Evolutionary conservation across 2,797 vertebrate genomes (phyloP).

Genomic region (Macrochelys suwanniensis): DNA sequence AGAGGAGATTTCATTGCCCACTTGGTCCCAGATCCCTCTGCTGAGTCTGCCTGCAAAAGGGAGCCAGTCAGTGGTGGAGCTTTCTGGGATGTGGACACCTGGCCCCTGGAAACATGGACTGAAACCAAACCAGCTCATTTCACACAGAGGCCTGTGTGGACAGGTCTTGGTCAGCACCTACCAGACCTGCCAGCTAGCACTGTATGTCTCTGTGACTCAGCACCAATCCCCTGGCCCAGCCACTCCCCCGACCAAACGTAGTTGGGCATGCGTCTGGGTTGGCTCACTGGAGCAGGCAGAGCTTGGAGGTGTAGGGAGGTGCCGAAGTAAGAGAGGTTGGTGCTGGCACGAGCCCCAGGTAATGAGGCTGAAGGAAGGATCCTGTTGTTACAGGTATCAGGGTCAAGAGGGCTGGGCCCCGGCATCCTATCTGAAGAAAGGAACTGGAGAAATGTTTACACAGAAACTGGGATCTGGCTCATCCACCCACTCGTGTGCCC

Average conservation of each 20-base stretch:
- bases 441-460: conserved; percentile 84
- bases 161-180: not conserved
- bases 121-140: fast-evolving
- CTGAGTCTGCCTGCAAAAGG: not conserved
- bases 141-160: not conserved
- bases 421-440: conserved; percentile 95
- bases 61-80: fast-evolving
- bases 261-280: fast-evolving
- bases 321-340: not conserved
- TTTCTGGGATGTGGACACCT: not conserved
- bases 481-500: conserved; percentile 85
- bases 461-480: conserved; percentile 88
- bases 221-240: not conserved
- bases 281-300: not conserved
- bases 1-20: fast-evolving
- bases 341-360: fast-evolving
- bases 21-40: not conserved
- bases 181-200: not conserved
- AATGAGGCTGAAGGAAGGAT: not conserved
- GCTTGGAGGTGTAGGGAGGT: not conserved
- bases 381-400: conserved; percentile 86
- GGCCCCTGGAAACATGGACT: fast-evolving
- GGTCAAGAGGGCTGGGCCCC: conserved; percentile 98
- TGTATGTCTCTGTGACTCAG: not conserved
- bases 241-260: fast-evolving